These are phyloP conservation scores for Julus scanicus DNA, from an alignment of 2,888 invertebrate species.

Conservation along the genomic window DNA sequence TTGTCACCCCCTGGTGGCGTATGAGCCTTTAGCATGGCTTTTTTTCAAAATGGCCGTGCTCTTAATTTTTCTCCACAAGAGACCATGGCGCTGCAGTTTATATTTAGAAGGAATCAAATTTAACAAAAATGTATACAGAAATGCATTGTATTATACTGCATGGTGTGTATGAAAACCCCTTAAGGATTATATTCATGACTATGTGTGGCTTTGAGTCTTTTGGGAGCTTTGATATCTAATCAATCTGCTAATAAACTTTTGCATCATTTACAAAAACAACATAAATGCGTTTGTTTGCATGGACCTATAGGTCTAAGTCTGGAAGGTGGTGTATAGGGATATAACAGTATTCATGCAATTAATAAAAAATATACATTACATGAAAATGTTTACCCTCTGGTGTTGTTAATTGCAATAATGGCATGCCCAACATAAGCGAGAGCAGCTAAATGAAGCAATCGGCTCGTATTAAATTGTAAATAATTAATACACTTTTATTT, in stretches of 20 bases:
- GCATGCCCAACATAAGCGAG: background rate
- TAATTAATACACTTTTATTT: background rate
- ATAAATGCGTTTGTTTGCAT: background rate
- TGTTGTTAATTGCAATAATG: conserved; percentile 21
- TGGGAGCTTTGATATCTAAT: background rate
- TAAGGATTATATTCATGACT: background rate
- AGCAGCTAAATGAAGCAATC: background rate
- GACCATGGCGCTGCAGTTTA: no score
- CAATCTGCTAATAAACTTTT: background rate
- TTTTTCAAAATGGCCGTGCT: no score
- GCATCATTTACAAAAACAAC: background rate
- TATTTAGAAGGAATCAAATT: no score
- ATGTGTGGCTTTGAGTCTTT: background rate
- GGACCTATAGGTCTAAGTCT: background rate
- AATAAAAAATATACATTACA: conserved; percentile 20
- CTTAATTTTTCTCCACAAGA: no score
- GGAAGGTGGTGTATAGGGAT: background rate
- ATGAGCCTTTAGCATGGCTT: no score
- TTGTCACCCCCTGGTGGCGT: no score
- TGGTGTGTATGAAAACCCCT: background rate
- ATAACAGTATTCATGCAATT: background rate
- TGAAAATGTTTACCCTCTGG: background rate
- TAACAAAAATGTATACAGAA: no score
- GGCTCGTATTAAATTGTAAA: conserved; percentile 18
- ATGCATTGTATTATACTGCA: no score